Conservation (phyloP, 2,888 invertebrate genomes). For the Antheraea yamamai region DNA sequence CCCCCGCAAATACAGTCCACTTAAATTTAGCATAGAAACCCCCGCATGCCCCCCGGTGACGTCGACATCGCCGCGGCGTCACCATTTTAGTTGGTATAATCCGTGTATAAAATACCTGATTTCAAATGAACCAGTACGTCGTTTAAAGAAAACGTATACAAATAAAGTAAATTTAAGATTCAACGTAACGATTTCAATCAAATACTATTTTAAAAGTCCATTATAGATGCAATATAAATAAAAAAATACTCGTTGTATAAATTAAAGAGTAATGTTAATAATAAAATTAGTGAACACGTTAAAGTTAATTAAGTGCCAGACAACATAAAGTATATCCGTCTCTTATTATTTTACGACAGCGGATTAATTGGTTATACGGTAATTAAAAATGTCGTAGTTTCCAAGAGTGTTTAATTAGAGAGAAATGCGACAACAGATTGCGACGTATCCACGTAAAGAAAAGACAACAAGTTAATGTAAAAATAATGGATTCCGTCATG, state of each 20-base stretch:
- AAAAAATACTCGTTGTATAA: background rate
- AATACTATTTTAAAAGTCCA: background rate
- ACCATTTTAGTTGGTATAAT: no score
- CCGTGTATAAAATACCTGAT: background rate
- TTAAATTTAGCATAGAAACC: no score
- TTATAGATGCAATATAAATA: background rate
- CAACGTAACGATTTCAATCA: background rate
- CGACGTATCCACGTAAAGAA: slow-evolving; percentile 4
- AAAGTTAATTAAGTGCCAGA: background rate
- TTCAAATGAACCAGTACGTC: background rate
- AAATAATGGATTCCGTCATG: background rate
- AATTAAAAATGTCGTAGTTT: background rate
- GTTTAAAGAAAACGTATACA: background rate
- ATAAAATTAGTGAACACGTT: background rate
- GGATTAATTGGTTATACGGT: background rate
- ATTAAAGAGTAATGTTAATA: background rate
- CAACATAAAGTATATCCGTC: background rate
- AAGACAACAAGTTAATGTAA: background rate
- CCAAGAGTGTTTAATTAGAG: background rate
- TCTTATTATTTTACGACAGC: background rate
- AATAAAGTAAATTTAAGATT: background rate
- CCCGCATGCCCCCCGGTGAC: no score
- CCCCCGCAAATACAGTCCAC: no score
- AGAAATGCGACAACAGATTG: background rate
- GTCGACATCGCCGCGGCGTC: no score